phyloP scores from a whole-genome alignment of 92 coral and sea anemone species.

The Palythoa grandiflora region DNA sequence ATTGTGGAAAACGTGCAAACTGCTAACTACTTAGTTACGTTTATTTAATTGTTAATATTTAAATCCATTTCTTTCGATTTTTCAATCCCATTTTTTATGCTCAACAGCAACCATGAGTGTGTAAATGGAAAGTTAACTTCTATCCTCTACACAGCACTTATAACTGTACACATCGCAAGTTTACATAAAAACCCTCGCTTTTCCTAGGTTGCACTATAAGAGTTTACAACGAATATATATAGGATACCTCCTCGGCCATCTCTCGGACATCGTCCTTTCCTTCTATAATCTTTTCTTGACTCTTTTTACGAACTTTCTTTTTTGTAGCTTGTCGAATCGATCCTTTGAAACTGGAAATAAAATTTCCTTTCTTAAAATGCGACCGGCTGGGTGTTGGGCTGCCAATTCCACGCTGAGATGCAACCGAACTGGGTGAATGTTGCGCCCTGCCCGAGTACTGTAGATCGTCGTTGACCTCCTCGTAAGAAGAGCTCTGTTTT shows the following conservation, averaged over 20 bases:
- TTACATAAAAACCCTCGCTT: not conserved
- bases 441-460: constrained; percentile 2
- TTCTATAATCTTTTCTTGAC: constrained; percentile 30
- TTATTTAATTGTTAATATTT: not conserved
- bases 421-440: not conserved
- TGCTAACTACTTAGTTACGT: no score
- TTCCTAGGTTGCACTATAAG: not conserved
- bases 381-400: constrained; percentile 34
- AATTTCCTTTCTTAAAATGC: constrained; percentile 24
- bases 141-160: not conserved
- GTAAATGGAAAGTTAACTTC: not conserved
- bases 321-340: constrained; percentile 44
- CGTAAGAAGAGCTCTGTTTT: not conserved
- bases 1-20: no score
- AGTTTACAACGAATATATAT: no score
- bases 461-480: constrained; percentile 8
- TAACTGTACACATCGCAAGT: not conserved
- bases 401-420: constrained; percentile 18
- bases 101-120: not conserved
- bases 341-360: constrained; percentile 39
- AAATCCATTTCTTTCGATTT: no score
- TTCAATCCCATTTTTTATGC: not conserved
- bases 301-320: constrained; percentile 28
- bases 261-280: constrained; percentile 32
- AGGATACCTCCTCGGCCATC: constrained; percentile 46